Base-by-base conservation (phyloP, 2,113 vertebrate genomes). In the Perccottus glenii region DNA sequence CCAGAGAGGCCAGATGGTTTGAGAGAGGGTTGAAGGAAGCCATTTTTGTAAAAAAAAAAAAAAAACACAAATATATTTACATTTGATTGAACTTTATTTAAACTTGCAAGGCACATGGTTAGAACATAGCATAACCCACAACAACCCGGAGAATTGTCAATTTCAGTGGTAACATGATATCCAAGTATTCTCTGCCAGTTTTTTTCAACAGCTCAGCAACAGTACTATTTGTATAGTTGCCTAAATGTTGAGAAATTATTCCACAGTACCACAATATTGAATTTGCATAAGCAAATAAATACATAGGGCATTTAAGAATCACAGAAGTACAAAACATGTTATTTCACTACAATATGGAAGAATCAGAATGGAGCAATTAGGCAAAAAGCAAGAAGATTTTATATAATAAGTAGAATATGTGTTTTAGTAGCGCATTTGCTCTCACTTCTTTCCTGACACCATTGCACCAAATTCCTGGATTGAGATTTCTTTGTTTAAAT, bases 401-500 rank as follows among this genome's bases (percentile, higher is more conserved):
- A 16, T 64, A 9, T n/a, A 53, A 15, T 46, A 62, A 70, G 72
- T 8, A 5, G 10, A 56, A 64, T 50, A 32, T 15, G 5, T 0
- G 4, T 42, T 45, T 51, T 27, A 55, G 4, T 7, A 4, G 10
- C 50, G 40, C 38, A 7, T 51, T 61, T 44, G n/a, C 15, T 11
- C 64, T 83, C 59, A 87, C 56, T 1, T 85, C 48, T 92, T 92
- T 53, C 96, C 96, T 0, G 96, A 97, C 77, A 98, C 95, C 90
- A 99, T 75, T 19, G 94, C 85, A 0, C 96, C 97, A 88, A 99
- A 90, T 89, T 99, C 98, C 81, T 99, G 96, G 80, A 99, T 98
- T 2, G 94, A 94, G 88, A 99, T 95, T 76, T 98, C 94, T 88
- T 99, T 99, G 89, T 97, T 94, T 65, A 94, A 75, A 76, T 98